A percentile compares a stretch with the other conserved stretches of the same genome.
Conservation (phyloP, 2,797 vertebrate genomes). For the Sylvia borin region DNA sequence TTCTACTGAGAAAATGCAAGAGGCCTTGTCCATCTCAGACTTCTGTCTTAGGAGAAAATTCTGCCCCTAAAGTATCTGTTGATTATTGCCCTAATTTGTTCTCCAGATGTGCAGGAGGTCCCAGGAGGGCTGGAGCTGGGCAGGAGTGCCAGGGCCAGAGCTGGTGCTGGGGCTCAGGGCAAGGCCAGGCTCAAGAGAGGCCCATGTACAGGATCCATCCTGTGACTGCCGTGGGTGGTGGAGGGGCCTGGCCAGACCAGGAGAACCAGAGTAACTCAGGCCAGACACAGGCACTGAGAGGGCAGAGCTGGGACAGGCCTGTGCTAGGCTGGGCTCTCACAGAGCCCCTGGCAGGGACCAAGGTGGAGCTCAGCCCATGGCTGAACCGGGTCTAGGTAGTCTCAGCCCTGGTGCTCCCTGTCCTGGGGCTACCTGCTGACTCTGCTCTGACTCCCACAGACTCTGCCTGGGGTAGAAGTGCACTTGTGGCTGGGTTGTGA, state of each 20-base stretch:
- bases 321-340: background rate
- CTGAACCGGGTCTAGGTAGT: background rate
- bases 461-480: background rate
- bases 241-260: background rate
- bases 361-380: background rate
- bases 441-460: background rate
- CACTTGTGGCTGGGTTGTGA: background rate
- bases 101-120: background rate
- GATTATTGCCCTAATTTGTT: background rate
- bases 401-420: background rate
- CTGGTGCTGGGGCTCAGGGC: background rate
- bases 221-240: background rate
- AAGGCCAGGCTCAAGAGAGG: background rate
- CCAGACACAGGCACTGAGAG: background rate
- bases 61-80: background rate
- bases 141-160: background rate
- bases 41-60: background rate
- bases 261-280: background rate
- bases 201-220: background rate
- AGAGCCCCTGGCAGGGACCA: too few species aligned
- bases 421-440: background rate
- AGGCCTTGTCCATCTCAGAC: background rate
- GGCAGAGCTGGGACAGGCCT: background rate
- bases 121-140: background rate
- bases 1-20: background rate